phyloP scores from a whole-genome alignment of 1,140 invertebrate genomes.

The Temnothorax nylanderi region DNA sequence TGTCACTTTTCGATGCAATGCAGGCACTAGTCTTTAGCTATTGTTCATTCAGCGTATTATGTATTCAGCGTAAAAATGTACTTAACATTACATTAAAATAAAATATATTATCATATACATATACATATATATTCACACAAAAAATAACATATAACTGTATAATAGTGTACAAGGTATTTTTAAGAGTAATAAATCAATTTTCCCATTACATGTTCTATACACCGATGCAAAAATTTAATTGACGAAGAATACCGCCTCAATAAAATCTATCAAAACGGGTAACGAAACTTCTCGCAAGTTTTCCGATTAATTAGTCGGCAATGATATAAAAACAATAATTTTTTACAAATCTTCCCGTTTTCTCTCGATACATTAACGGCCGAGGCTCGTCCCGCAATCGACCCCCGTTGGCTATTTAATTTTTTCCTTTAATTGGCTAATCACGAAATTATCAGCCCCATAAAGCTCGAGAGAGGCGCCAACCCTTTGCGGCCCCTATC shows the following conservation, averaged over 20 bases:
- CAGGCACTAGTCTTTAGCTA: background rate
- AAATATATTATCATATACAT: background rate
- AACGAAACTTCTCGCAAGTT: background rate
- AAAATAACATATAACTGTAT: background rate
- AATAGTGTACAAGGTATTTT: background rate
- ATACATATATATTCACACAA: background rate
- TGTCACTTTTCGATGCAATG: background rate
- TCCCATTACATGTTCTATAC: background rate
- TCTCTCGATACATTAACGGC: background rate
- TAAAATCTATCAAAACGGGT: background rate
- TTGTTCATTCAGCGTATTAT: too few relatives aligned
- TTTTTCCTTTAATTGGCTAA: conserved; percentile 79
- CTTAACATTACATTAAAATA: background rate
- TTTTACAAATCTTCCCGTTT: background rate
- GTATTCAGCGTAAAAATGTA: background rate
- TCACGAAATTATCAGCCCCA: conserved; percentile 80
- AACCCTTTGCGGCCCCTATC: conserved; percentile 71
- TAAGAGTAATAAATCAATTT: background rate
- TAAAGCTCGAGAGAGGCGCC: conserved; percentile 78
- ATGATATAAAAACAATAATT: background rate
- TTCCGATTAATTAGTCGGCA: background rate
- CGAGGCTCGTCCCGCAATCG: background rate
- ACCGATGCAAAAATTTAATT: background rate
- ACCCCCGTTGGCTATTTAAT: conserved; percentile 56
- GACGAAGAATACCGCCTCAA: background rate